phyloP scores from a whole-genome alignment of 2,113 vertebrate genomes.

The Heliornis fulica region DNA sequence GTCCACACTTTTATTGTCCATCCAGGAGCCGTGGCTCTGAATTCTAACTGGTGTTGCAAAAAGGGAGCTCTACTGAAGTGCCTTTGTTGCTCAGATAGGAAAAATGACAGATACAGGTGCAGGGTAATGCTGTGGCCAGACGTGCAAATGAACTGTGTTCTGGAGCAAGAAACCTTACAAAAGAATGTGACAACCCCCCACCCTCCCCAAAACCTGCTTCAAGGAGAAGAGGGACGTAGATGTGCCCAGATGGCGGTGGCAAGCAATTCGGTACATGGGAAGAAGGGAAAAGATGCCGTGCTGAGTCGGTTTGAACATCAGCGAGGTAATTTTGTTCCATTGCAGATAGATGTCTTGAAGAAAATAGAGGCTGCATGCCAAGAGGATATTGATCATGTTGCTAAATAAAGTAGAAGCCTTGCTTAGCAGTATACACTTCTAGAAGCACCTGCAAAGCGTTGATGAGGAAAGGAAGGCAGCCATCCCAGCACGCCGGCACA shows the following conservation, averaged over 20 bases:
- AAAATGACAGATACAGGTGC: neutral
- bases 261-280: neutral
- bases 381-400: neutral
- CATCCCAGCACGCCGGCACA: rapidly evolving
- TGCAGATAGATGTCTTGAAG: neutral
- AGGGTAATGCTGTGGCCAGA: neutral
- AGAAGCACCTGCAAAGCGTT: neutral
- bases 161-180: neutral
- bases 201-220: neutral
- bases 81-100: neutral
- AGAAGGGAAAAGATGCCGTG: neutral
- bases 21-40: neutral
- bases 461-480: neutral
- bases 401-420: neutral
- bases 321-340: neutral
- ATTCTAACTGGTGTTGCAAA: neutral
- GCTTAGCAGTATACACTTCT: neutral
- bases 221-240: neutral
- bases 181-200: rapidly evolving
- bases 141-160: neutral
- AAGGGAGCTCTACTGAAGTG: neutral
- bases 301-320: neutral
- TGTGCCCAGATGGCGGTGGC: neutral
- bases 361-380: neutral
- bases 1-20: rapidly evolving